phyloP scores from a whole-genome alignment of 2,797 vertebrate species.

The Falco rusticolus region DNA sequence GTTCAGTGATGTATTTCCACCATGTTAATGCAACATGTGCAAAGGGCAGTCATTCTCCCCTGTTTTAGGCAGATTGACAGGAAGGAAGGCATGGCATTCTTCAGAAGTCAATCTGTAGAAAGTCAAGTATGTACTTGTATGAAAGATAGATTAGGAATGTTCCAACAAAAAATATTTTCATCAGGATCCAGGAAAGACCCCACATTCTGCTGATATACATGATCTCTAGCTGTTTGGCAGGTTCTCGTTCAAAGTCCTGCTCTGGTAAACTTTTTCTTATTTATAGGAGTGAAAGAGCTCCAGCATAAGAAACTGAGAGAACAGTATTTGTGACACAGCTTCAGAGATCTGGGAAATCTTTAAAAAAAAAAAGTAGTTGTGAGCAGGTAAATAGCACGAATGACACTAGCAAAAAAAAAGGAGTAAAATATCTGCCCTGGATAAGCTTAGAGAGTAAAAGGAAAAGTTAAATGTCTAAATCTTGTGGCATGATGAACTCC shows the following conservation, averaged over 20 bases:
- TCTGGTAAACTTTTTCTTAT: background rate
- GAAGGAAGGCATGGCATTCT: background rate
- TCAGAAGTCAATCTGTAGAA: background rate
- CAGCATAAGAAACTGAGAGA: background rate
- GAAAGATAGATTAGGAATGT: background rate
- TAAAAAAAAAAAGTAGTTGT: background rate
- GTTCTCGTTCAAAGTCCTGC: background rate
- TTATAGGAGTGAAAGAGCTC: background rate
- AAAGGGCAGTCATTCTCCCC: background rate
- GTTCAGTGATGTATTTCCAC: background rate
- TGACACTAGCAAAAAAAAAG: background rate
- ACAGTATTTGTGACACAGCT: background rate
- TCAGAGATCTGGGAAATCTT: background rate
- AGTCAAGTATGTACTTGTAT: background rate
- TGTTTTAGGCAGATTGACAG: background rate
- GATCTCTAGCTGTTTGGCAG: background rate
- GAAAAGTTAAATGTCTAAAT: background rate
- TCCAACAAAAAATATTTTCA: background rate
- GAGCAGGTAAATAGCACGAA: background rate
- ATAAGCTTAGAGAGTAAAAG: background rate
- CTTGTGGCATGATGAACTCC: background rate
- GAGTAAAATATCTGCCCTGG: background rate
- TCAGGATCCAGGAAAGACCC: background rate
- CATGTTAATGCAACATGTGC: background rate
- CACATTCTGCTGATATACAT: background rate